Base-by-base conservation (phyloP, 92 coral and sea anemone species). In the Epizoanthus scotinus region DNA sequence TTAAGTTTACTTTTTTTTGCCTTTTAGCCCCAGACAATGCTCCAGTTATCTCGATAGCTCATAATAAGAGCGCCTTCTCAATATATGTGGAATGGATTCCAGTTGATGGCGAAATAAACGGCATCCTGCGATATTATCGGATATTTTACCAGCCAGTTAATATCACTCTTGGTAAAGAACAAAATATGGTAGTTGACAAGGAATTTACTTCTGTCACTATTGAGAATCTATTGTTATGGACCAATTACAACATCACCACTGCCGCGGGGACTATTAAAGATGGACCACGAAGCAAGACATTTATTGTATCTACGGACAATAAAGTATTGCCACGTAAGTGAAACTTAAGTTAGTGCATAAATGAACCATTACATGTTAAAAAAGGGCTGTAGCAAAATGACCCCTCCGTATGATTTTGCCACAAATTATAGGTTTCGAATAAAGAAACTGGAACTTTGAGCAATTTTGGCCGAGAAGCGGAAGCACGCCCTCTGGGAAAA, bases 11-110 rank as follows among this genome's bases (percentile, higher is more conserved):
- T 59, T 8, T 65, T 8, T 13, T 28, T 18, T 20, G 28, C 22
- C 9, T 74, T 63, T 31, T 21, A 84, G 88, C 88, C 58, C 88
- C 88, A 18, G 40, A 10, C 27, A 36, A 57, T 26, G 83, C 79
- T 27, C 88, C 88, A 22, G 36, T 29, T 24, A 67, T 63, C 74
- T 19, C 78, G 15, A 60, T 52, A 5, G 71, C 79, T 13, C 17
- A 31, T 22, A 21, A 78, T 28, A 78, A 69, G 79, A 77, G 78
- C 12, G 36, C 61, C 12, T 84, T 82, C 26, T 67, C 73, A 20
- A 78, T 78, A 0, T 65, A 77, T 50, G 49, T 84, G 6, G 67
- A 57, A 24, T 84, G 88, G 88, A 54, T 12, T 18, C 24, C 63
- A 71, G 18, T 54, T 6, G 26, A 53, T 20, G 22, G 13, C 24